Evolutionary conservation across 2,113 vertebrate species (phyloP).

Genomic region (Pelecanoides urinatrix): DNA sequence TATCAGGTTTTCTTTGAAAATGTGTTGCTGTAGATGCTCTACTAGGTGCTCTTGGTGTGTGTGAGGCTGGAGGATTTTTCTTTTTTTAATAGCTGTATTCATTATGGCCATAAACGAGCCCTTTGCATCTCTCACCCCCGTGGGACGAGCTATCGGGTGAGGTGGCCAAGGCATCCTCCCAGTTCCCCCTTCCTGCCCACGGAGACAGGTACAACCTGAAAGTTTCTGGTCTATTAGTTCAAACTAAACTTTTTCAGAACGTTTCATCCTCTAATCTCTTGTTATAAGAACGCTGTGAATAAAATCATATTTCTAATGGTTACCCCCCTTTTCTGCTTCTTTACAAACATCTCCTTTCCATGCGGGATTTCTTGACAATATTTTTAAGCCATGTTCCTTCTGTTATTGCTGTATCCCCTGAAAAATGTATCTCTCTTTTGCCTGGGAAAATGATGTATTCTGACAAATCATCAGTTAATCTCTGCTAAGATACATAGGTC

Average conservation of each 20-base stretch:
- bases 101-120: accelerated
- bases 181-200: not conserved
- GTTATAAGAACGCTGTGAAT: not conserved
- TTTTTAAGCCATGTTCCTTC: not conserved
- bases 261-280: not conserved
- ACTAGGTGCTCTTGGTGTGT: not conserved
- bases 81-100: not conserved
- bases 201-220: not conserved
- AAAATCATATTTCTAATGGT: not conserved
- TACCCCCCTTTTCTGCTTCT: not conserved
- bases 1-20: not conserved
- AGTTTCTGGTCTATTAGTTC: not conserved
- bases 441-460: not conserved
- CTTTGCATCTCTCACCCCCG: not conserved
- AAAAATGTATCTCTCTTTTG: not conserved
- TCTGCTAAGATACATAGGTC: not conserved
- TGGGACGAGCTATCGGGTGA: not conserved
- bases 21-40: not conserved
- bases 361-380: accelerated
- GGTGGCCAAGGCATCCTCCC: not conserved
- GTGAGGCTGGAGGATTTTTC: not conserved
- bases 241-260: not conserved
- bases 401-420: not conserved
- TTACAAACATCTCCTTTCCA: not conserved
- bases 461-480: not conserved